Evolutionary conservation across 1,140 invertebrate species (phyloP).

Genomic region (Carposina sasakii): DNA sequence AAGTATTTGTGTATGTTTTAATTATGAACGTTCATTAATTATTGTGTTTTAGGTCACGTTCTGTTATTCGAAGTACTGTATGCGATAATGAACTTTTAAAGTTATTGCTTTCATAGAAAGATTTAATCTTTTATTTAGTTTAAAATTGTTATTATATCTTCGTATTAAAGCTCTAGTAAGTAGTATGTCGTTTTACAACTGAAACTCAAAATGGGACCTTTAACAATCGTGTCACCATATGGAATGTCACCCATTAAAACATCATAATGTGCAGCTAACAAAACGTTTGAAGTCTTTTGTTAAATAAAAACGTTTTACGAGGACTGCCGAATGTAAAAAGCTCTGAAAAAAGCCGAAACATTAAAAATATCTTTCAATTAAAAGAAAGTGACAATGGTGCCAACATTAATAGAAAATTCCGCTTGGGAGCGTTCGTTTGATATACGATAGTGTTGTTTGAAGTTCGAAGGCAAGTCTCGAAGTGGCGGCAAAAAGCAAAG

Average conservation of each 20-base stretch:
- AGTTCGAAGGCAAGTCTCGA: constrained; percentile 26
- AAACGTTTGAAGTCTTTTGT: constrained; percentile 67
- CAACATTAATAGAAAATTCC: constrained; percentile 54
- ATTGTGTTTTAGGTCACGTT: too few species aligned
- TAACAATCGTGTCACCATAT: constrained; percentile 54
- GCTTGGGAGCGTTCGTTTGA: constrained; percentile 48
- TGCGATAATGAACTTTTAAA: too few species aligned
- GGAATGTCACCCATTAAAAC: constrained; percentile 59
- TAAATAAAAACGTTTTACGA: constrained; percentile 53
- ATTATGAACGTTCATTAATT: too few species aligned
- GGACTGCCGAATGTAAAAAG: constrained; percentile 57
- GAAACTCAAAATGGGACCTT: constrained; percentile 57
- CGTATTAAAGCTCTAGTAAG: too few species aligned
- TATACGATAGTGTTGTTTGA: constrained; percentile 68
- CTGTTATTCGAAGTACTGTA: too few species aligned
- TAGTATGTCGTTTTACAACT: too few species aligned
- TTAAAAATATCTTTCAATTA: constrained; percentile 66
- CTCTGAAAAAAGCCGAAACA: constrained; percentile 45
- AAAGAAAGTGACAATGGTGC: constrained; percentile 65
- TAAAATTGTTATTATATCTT: too few species aligned
- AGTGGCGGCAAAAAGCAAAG: constrained; percentile 67
- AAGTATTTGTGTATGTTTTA: too few species aligned
- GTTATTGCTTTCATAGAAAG: too few species aligned
- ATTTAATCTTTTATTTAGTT: too few species aligned
- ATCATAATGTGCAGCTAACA: constrained; percentile 30